phyloP scores from a whole-genome alignment of 1,140 invertebrate species.

The Diabrotica virgifera region DNA sequence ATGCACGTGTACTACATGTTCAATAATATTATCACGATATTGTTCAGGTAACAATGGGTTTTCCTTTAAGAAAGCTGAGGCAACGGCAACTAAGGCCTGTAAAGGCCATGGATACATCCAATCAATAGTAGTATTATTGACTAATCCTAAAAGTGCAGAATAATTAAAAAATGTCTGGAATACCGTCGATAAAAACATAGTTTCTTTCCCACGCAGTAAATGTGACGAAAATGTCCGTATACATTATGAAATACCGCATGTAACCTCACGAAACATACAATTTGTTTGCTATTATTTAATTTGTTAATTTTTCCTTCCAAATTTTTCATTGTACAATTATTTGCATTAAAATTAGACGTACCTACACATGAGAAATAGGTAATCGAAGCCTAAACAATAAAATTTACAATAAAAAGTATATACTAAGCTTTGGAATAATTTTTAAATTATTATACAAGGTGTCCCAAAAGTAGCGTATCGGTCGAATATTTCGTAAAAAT shows the following conservation, averaged over 20 bases:
- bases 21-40: slow-evolving; percentile 63
- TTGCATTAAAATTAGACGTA: no score
- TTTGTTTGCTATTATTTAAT: no score
- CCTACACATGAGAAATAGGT: no score
- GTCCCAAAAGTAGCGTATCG: no score
- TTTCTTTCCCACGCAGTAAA: neutral
- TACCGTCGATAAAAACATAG: neutral
- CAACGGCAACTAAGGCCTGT: slow-evolving; percentile 82
- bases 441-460: no score
- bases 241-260: neutral
- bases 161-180: neutral
- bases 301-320: no score
- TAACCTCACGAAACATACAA: no score
- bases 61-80: slow-evolving; percentile 71
- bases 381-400: no score
- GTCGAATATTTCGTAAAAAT: no score
- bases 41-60: slow-evolving; percentile 45
- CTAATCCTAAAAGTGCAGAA: slow-evolving; percentile 51
- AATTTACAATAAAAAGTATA: no score
- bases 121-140: slow-evolving; percentile 90
- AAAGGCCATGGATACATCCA: slow-evolving; percentile 92
- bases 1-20: slow-evolving; percentile 83
- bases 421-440: no score
- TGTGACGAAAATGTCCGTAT: neutral
- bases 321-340: no score